These are phyloP conservation scores for Podargus strigoides DNA, from an alignment of 2,797 vertebrate genomes.

Conservation along the genomic window DNA sequence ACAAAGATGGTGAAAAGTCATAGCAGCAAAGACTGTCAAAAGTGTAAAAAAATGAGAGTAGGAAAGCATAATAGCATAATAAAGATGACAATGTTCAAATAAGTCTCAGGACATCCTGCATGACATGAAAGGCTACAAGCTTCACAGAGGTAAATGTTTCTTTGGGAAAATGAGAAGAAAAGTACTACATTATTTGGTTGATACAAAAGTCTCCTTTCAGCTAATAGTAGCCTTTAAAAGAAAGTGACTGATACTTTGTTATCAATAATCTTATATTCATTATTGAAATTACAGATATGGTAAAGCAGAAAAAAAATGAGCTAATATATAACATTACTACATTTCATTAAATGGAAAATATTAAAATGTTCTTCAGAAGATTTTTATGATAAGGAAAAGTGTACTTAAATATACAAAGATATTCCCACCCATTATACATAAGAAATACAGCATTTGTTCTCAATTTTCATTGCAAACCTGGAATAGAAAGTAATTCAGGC, in stretches of 20 bases:
- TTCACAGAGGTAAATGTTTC: not conserved
- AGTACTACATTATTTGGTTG: not conserved
- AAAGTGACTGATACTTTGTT: not conserved
- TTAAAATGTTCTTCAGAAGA: not conserved
- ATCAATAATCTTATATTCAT: not conserved
- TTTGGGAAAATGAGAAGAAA: not conserved
- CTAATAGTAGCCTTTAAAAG: not conserved
- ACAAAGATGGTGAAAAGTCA: not conserved
- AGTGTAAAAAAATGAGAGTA: not conserved
- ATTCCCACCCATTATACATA: not conserved
- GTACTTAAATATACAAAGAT: not conserved
- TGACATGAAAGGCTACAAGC: not conserved
- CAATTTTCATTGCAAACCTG: not conserved
- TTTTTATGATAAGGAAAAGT: constrained; percentile 21
- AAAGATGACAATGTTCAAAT: not conserved
- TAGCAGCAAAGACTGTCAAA: not conserved
- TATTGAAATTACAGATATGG: constrained; percentile 11
- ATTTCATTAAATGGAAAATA: not conserved
- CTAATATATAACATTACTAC: not conserved
- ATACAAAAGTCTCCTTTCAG: not conserved
- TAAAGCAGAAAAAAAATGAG: not conserved
- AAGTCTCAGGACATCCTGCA: not conserved
- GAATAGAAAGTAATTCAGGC: not conserved
- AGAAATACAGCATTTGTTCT: not conserved
- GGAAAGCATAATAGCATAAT: not conserved